Base-by-base conservation (phyloP, 2,113 vertebrate genomes). In the Brachyhypopomus occidentalis region DNA sequence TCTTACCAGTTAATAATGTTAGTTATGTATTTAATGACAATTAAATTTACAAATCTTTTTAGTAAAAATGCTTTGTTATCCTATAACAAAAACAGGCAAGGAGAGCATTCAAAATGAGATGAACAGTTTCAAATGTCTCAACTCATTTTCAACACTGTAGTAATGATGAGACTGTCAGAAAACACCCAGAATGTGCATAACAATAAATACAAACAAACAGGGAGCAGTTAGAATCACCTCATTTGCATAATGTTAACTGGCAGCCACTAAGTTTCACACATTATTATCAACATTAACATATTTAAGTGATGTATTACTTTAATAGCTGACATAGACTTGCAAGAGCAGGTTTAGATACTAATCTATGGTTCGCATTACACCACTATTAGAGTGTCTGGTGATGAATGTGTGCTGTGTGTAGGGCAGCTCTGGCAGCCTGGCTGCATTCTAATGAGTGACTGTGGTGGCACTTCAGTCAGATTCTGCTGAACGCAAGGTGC, bases 381-480 rank as follows among this genome's bases (percentile, higher is more conserved):
- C 30, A 56, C 8, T 12, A 23, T 22, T 58, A 23, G 27, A 19
- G 27, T 70, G 7, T 41, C n/a, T 70, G n/a, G 22, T 41, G 64
- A 67, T 69, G 36, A 69, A 56, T 58, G 64, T 67, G 19, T 19
- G 34, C 8, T 55, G 17, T 66, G 45, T 48, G 55, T 14, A n/a
- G 34, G 52, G 25, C 45, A 22, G 19, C 14, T 34, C 63, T 78
- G 23, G 45, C 45, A 77, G 62, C 45, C 45, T 67, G 45, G 86
- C 77, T 78, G 74, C 23, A 78, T 84, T 70, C 52, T 17, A 74
- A 81, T 80, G 55, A 83, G 56, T 76, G 30, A n/a, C 12, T 64
- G 72, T 14, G 36, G 64, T 34, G 48, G 36, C 25, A 79, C 9
- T 60, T 75, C 58, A 36, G 78, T 71, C 36, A n/a, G 41, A 59